These are phyloP conservation scores for Lepidochrysops patricia DNA, from an alignment of 2,888 invertebrate genomes.

Conservation along the genomic window DNA sequence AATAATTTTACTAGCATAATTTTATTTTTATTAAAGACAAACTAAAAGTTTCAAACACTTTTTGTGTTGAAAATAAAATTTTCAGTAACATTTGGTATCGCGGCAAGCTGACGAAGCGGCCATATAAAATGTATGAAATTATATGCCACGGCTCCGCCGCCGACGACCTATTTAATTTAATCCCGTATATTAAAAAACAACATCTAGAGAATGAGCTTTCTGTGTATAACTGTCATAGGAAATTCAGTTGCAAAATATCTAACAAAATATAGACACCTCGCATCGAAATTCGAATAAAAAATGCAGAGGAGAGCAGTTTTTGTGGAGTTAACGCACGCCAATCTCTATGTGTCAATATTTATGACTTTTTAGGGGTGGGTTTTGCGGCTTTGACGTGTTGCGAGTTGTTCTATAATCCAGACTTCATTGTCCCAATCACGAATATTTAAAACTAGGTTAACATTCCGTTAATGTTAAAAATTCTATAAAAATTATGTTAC, in stretches of 20 bases:
- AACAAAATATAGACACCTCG: background rate
- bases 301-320: background rate
- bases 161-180: slow-evolving; percentile 2
- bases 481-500: too few relatives aligned
- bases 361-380: slow-evolving; percentile 11
- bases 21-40: background rate
- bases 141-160: background rate
- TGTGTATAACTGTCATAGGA: background rate
- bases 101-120: background rate
- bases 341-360: slow-evolving; percentile 12
- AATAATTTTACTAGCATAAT: background rate
- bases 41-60: background rate
- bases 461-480: too few relatives aligned
- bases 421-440: too few relatives aligned
- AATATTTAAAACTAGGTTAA: too few relatives aligned
- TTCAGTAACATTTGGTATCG: background rate
- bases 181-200: background rate
- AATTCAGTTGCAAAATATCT: background rate
- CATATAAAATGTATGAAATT: background rate
- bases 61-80: background rate
- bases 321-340: background rate
- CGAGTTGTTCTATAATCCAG: too few relatives aligned
- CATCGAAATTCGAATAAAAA: background rate
- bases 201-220: background rate
- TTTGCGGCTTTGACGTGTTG: background rate